Percentiles rank a stretch among this genome's conserved stretches.
These are phyloP conservation scores for Spermophilus dauricus DNA, from an alignment of 2,113 vertebrate species.

Conservation along the genomic window DNA sequence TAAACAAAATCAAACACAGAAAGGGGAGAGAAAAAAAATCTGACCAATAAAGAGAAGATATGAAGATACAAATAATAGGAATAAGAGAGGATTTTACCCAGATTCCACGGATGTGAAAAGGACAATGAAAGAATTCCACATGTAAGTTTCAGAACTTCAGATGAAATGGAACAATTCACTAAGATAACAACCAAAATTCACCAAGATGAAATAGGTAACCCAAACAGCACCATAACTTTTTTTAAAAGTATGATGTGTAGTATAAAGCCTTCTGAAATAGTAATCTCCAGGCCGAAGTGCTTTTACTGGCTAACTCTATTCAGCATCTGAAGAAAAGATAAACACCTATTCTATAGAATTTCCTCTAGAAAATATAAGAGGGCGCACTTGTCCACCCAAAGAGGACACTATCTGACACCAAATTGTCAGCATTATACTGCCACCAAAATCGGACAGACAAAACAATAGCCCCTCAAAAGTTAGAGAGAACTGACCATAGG, in stretches of 20 bases:
- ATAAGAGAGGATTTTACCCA: not conserved
- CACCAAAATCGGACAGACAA: not conserved
- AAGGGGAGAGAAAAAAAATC: no score
- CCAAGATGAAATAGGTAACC: not conserved
- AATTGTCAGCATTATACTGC: no score
- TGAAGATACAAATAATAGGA: not conserved
- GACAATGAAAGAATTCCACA: not conserved
- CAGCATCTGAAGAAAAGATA: no score
- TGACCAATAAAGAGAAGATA: not conserved
- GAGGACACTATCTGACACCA: no score
- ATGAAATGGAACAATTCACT: not conserved
- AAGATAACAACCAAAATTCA: not conserved
- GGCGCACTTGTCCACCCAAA: no score
- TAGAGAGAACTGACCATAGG: not conserved
- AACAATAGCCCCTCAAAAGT: not conserved
- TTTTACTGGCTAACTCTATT: not conserved
- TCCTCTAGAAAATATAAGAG: no score
- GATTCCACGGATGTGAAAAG: not conserved
- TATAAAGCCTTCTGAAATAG: not conserved
- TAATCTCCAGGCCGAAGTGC: not conserved
- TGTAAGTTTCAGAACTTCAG: not conserved
- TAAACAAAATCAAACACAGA: not conserved
- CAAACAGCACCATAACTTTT: no score
- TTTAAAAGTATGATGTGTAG: not conserved
- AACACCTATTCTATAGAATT: no score